Evolutionary conservation across 2,797 vertebrate genomes (phyloP), one percentile per base, ranked within the genome.

Genomic region (Danionella dracula): DNA sequence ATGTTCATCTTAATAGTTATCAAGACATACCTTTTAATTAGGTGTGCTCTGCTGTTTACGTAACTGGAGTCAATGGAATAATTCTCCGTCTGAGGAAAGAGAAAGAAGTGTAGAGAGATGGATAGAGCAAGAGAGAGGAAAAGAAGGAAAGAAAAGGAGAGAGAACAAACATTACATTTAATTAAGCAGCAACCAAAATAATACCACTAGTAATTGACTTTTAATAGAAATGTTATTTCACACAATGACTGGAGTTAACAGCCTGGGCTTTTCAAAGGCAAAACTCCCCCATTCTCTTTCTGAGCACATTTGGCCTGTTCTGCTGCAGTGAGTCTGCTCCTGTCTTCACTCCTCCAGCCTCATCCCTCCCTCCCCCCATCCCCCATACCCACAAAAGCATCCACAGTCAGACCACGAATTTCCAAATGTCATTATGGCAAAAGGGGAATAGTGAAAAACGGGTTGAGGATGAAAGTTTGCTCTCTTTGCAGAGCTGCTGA

Each of bases 61-160:
- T 99, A 99, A 90, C 94, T 98, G 90, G 95, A 94, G 87, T 99
- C 96, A 73, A 96, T 97, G 83, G 96, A 94, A 86, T 96, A 98
- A 88, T 97, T 98, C 89, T 99, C 96, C 61, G 93, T 96, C 96
- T 99, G 90, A 41, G 71, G 45, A 67, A 32, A 88, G 66, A 86
- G 70, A 86, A 78, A 73, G 74, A 84, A 69, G 79, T 20, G 57
- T 59, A 68, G 66, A 60, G 78, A 64, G 60, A 72, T 59, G 83
- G 44, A 19, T 6, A 27, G 41, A 58, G 29, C 23, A 2, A 68
- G 84, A 81, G 44, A 27, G 23, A 27, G 6, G 6, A 27, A 27
- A 3, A 6, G 23, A 27, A n/a, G 68, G 55, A 73, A 71, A 76
- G 75, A 86, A 72, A 80, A 51, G 61, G 40, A 64, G 38, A 70